Base-by-base conservation (phyloP, 2,888 invertebrate species). In the Heliothis peltigera region DNA sequence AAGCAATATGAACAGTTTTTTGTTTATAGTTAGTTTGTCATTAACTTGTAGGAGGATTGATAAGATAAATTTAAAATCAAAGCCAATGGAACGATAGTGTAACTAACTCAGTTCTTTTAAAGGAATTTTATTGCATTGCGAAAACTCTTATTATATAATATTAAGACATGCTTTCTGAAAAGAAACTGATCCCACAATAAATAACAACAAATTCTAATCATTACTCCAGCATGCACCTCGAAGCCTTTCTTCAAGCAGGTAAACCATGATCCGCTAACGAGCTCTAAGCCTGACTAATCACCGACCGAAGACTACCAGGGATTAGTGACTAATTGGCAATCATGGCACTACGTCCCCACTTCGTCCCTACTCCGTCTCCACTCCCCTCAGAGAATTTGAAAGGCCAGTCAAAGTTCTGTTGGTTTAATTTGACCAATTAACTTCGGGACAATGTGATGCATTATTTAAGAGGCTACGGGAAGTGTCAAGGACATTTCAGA, bases 291-390 rank as follows among this genome's bases (percentile, higher is more conserved):
- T 67, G 53, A 73, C 69, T 74, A 74, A 72, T 72, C 70, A 61
- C 48, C 51, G 66, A 42, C 28, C 35, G 55, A 56, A 22, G 39
- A 53, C 75, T 72, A 62, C 53, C 39, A 21, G 55, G 75, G 70
- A 78, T 78, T 78, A 73, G 17, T 63, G 65, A 78, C 73, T 78
- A 75, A 78, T 78, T 78, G 78, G 63, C 78, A 78, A 77, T 72
- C 75, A 63, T 35, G 64, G 53, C 70, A 53, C 66, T 57, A 67
- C 52, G 10, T 32, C 32, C 32, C 32, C 32, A 32, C 32, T 32
- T 32, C 10, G 32, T 8, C 32, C n/a, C 32, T 22, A 22, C 22
- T 25, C 32, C 10, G 8, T 3, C 8, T 12, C 32, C 32, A n/a
- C 54, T 48, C 59, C 56, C 62, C 61, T 72, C 8, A 8, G 73